Evolutionary conservation across 2,797 vertebrate genomes (phyloP).

Genomic region (Threskiornis aethiopicus): DNA sequence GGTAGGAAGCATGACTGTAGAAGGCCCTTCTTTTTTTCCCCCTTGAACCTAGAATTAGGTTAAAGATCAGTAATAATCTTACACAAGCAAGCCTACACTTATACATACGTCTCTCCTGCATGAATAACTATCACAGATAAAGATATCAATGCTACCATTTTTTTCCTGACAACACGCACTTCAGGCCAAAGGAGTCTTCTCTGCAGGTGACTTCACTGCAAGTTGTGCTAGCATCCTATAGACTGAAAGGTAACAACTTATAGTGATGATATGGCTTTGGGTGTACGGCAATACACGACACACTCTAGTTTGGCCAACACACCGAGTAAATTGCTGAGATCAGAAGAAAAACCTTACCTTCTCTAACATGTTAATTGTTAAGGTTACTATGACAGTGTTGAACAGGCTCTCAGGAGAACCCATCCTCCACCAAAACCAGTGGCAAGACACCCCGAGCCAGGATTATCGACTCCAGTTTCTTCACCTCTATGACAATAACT

Average conservation of each 20-base stretch:
- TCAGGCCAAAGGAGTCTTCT: background rate
- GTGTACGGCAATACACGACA: background rate
- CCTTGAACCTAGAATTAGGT: background rate
- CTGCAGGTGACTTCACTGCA: background rate
- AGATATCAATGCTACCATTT: background rate
- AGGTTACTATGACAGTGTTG: background rate
- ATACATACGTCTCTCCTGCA: background rate
- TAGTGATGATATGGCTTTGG: too few species aligned
- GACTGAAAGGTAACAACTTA: background rate
- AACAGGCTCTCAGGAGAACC: background rate
- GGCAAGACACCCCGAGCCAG: background rate
- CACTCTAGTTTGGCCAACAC: background rate
- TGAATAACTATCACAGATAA: background rate
- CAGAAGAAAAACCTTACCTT: background rate
- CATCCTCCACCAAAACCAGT: background rate
- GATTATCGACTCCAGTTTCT: background rate
- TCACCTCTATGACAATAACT: background rate
- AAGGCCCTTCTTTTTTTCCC: background rate
- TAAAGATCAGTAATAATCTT: background rate
- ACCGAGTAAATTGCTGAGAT: background rate
- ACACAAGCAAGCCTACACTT: background rate
- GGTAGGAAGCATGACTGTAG: background rate
- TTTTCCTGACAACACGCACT: background rate
- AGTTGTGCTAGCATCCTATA: background rate
- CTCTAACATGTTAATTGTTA: background rate